A percentile compares a stretch with the other conserved stretches of the same genome.
Evolutionary conservation across 2,888 invertebrate species (phyloP).

Genomic region (Allolobophora icterica): DNA sequence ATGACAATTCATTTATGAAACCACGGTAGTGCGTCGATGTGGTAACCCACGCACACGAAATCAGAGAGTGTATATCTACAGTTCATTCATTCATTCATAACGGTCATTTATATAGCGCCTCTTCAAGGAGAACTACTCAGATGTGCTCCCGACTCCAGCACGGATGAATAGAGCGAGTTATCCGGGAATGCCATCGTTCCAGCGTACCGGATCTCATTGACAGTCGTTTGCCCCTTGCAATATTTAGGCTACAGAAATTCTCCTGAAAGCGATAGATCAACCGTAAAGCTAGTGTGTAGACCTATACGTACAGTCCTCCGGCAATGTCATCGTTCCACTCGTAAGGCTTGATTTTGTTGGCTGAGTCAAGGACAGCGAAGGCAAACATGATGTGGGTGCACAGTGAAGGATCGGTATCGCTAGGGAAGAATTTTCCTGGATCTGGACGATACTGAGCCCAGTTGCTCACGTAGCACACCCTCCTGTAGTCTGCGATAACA

Average conservation of each 20-base stretch:
- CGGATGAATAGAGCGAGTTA: too few relatives aligned
- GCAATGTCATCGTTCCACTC: background rate
- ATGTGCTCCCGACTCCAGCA: too few relatives aligned
- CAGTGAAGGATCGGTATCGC: conserved; percentile 68
- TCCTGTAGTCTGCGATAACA: conserved; percentile 18
- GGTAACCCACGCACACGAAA: too few relatives aligned
- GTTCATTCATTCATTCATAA: too few relatives aligned
- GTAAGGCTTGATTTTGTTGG: background rate
- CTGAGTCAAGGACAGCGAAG: conserved; percentile 77
- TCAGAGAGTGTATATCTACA: background rate
- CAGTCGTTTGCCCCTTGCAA: too few relatives aligned
- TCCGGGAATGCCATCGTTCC: conserved; percentile 76
- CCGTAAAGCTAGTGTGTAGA: too few relatives aligned
- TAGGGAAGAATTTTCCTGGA: conserved; percentile 45
- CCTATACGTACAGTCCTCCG: background rate
- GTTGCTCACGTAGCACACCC: conserved; percentile 57
- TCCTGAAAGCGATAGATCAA: too few relatives aligned
- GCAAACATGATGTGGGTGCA: conserved; percentile 88
- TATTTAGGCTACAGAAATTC: too few relatives aligned
- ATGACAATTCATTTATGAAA: too few relatives aligned
- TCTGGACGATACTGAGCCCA: conserved; percentile 48
- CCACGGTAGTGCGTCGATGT: too few relatives aligned
- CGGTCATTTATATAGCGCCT: too few relatives aligned
- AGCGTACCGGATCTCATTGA: conserved; percentile 66
- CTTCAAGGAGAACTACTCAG: too few relatives aligned